These are phyloP conservation scores for Dryobates pubescens DNA, from an alignment of 2,797 vertebrate species.

Conservation along the genomic window DNA sequence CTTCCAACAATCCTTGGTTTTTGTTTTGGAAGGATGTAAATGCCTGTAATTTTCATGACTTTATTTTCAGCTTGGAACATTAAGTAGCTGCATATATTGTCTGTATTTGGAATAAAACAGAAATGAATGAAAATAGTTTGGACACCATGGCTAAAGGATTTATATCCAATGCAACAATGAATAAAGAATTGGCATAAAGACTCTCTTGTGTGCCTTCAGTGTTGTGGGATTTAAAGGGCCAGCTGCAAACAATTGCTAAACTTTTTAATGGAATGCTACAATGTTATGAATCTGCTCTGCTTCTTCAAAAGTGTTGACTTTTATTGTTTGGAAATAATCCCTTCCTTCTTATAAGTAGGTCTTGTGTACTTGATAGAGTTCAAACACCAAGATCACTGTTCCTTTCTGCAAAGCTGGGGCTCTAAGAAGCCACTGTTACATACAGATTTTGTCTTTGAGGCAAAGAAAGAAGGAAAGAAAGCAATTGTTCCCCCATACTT, in stretches of 20 bases:
- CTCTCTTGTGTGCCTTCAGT: conserved; percentile 41
- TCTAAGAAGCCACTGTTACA: neutral
- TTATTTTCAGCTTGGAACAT: conserved; percentile 18
- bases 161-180: conserved; percentile 2
- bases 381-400: neutral
- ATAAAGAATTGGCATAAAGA: conserved; percentile 42
- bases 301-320: conserved; percentile 23
- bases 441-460: neutral
- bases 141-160: conserved; percentile 1
- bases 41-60: conserved; percentile 7
- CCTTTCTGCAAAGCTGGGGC: neutral
- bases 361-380: neutral
- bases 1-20: neutral
- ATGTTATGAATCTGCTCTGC: conserved; percentile 57
- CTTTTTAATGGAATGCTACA: conserved; percentile 52
- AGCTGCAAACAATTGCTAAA: conserved; percentile 77
- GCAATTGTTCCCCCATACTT: neutral
- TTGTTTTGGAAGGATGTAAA: neutral
- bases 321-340: neutral
- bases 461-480: neutral
- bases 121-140: conserved; percentile 54
- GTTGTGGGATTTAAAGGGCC: conserved; percentile 66
- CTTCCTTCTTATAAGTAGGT: neutral
- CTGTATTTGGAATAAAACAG: conserved; percentile 21
- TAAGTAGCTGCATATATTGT: neutral